phyloP scores from a whole-genome alignment of 2,113 vertebrate species.

The Rhea pennata region DNA sequence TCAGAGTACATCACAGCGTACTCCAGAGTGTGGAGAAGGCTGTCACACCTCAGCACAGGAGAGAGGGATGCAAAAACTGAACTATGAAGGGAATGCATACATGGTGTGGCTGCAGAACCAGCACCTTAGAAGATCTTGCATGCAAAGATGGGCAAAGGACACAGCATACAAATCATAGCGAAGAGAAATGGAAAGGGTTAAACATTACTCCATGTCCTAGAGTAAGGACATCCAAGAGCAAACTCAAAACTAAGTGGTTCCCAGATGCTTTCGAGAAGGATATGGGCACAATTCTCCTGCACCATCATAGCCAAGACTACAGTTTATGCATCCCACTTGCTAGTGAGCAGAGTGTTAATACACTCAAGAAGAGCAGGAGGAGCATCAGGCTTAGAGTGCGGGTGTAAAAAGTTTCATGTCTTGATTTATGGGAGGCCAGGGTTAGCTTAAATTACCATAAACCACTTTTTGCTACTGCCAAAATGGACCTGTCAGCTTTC shows the following conservation, averaged over 20 bases:
- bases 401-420: not conserved
- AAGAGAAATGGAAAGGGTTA: not conserved
- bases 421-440: not conserved
- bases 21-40: not conserved
- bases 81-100: not conserved
- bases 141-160: not conserved
- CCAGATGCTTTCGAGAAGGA: not conserved
- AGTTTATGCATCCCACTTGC: not conserved
- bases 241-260: not conserved
- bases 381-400: not conserved
- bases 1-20: not conserved
- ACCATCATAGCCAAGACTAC: not conserved
- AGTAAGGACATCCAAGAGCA: not conserved
- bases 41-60: not conserved
- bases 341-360: conserved; percentile 5
- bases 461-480: not conserved
- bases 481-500: conserved; percentile 16
- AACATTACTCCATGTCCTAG: not conserved
- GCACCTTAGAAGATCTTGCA: rapidly evolving
- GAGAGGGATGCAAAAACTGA: not conserved
- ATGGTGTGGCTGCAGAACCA: rapidly evolving
- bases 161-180: not conserved
- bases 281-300: not conserved
- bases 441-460: conserved; percentile 14
- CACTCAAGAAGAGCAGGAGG: not conserved